Percentiles rank a stretch among this genome's conserved stretches.
These are phyloP conservation scores for Phyto melanocephala DNA, from an alignment of 2,888 invertebrate species.

Conservation along the genomic window DNA sequence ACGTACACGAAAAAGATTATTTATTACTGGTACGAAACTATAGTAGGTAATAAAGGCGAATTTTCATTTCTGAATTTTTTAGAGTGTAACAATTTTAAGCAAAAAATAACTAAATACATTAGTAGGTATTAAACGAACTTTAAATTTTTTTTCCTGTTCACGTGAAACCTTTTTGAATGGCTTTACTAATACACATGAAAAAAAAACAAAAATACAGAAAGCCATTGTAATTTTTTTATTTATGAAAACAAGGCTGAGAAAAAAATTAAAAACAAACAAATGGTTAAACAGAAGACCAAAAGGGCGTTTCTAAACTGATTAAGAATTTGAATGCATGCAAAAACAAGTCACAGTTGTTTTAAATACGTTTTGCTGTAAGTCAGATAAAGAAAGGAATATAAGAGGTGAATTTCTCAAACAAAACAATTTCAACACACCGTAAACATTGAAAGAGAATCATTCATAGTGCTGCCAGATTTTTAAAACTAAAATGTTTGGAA, in stretches of 20 bases:
- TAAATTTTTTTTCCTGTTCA: no score
- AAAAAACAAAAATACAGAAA: conserved; percentile 9
- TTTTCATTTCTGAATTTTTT: no score
- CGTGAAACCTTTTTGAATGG: conserved; percentile 9
- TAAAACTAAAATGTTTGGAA: no score
- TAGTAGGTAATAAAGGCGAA: no score
- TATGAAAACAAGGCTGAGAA: not conserved
- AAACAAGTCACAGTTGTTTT: not conserved
- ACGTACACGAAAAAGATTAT: no score
- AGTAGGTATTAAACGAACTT: no score
- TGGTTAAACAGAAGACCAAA: conserved; percentile 44
- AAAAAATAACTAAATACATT: no score
- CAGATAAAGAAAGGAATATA: conserved; percentile 22
- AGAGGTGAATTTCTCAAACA: conserved; percentile 35
- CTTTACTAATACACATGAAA: not conserved
- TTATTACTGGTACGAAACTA: no score
- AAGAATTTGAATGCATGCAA: not conserved
- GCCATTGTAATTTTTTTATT: conserved; percentile 47
- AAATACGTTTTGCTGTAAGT: not conserved
- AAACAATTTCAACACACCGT: conserved; percentile 20
- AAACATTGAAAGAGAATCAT: conserved; percentile 9
- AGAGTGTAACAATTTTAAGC: no score
- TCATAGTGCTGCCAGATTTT: not conserved
- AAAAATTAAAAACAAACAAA: conserved; percentile 22
- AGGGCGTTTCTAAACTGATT: conserved; percentile 56